These are phyloP conservation scores for Pangasianodon hypophthalmus DNA, from an alignment of 2,113 vertebrate species.

Conservation along the genomic window DNA sequence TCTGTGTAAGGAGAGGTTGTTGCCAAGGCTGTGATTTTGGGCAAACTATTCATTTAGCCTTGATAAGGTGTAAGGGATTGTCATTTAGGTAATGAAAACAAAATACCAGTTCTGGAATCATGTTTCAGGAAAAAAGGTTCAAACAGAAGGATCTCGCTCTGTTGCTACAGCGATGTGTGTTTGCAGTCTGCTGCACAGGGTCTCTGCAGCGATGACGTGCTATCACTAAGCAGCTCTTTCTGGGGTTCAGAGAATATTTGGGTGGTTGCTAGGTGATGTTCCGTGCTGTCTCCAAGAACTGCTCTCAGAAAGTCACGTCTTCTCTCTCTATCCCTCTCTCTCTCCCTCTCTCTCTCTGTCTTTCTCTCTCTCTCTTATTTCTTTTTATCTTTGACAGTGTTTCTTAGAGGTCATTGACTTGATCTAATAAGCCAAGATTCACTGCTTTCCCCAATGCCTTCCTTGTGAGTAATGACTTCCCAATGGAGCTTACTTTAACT, in stretches of 20 bases:
- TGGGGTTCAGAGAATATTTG: conserved; percentile 50
- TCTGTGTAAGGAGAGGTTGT: neutral
- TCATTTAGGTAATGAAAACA: conserved; percentile 1
- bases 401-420: conserved; percentile 51
- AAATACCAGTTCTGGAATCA: conserved; percentile 9
- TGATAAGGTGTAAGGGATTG: neutral
- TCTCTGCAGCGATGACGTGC: conserved; percentile 30
- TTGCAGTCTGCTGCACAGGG: conserved; percentile 36
- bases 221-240: conserved; percentile 45
- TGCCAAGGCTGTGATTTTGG: conserved; percentile 20
- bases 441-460: conserved; percentile 12
- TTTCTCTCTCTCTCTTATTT: conserved; percentile 6
- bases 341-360: neutral
- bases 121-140: neutral
- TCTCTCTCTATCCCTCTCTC: neutral
- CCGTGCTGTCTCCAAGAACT: conserved; percentile 23
- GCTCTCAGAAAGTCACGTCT: conserved; percentile 37
- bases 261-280: conserved; percentile 53
- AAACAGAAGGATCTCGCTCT: neutral
- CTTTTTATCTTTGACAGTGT: conserved; percentile 29
- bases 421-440: conserved; percentile 39
- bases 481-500: conserved; percentile 62
- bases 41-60: conserved; percentile 1
- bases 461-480: conserved; percentile 64
- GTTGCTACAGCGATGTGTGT: conserved; percentile 18